Evolutionary conservation across 2,888 invertebrate genomes (phyloP).

Genomic region (Hydriomena furcata): DNA sequence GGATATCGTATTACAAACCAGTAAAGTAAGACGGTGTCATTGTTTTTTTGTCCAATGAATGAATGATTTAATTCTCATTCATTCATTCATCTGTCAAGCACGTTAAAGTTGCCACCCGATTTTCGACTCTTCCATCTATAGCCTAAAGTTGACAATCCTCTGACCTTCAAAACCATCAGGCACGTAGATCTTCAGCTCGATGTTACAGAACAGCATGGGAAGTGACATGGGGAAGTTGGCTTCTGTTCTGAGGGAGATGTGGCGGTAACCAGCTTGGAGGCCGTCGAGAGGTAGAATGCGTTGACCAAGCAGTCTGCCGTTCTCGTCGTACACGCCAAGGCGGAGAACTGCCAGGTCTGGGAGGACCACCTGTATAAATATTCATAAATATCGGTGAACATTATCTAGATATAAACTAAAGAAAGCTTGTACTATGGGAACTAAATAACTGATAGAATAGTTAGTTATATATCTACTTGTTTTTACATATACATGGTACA

Average conservation of each 20-base stretch:
- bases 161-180: conserved; percentile 97
- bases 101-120: neutral
- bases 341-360: conserved; percentile 98
- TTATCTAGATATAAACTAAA: too few species aligned
- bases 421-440: too few species aligned
- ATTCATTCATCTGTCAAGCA: too few species aligned
- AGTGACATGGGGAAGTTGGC: conserved; percentile 99
- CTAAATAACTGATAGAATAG: too few species aligned
- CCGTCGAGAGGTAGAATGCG: conserved; percentile 98
- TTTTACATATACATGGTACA: too few species aligned
- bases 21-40: too few species aligned
- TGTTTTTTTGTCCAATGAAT: too few species aligned
- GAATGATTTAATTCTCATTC: too few species aligned
- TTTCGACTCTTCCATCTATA: too few species aligned
- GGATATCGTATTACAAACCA: too few species aligned
- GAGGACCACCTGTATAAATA: conserved; percentile 98
- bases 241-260: conserved; percentile 98
- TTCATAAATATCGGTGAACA: too few species aligned
- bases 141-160: neutral
- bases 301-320: conserved; percentile 97
- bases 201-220: conserved; percentile 99
- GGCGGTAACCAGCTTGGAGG: conserved; percentile 98
- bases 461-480: too few species aligned
- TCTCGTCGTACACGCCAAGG: conserved; percentile 99
- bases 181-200: conserved; percentile 99